Evolutionary conservation across 2,113 vertebrate genomes (phyloP).

Genomic region (Pollachius pollachius): DNA sequence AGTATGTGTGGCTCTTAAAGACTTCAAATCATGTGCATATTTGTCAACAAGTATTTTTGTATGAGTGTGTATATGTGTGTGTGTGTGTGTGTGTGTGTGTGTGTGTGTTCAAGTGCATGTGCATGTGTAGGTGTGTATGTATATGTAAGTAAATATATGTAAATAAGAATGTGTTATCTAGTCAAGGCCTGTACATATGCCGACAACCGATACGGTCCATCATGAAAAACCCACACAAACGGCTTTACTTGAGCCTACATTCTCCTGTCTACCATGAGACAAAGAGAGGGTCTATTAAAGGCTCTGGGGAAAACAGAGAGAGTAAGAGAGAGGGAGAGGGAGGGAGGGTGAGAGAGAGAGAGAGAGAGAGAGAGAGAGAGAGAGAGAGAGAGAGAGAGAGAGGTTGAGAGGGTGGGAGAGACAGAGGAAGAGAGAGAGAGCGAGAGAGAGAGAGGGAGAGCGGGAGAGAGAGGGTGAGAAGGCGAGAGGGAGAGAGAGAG

Average conservation of each 20-base stretch:
- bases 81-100: too few relatives aligned
- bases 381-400: too few relatives aligned
- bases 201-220: slow-evolving; percentile 23
- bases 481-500: not conserved
- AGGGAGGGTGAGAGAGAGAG: slow-evolving; percentile 4
- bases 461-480: too few relatives aligned
- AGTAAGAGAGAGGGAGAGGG: not conserved
- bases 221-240: slow-evolving; percentile 46
- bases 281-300: slow-evolving; percentile 23
- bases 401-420: too few relatives aligned
- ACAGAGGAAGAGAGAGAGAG: not conserved
- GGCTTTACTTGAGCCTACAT: slow-evolving; percentile 40
- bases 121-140: too few relatives aligned
- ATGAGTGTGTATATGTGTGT: too few relatives aligned
- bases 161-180: not conserved
- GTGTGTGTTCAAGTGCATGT: not conserved
- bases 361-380: not conserved
- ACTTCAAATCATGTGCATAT: too few relatives aligned
- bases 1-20: too few relatives aligned
- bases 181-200: slow-evolving; percentile 11
- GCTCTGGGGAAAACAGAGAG: not conserved
- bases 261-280: slow-evolving; percentile 50
- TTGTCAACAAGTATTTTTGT: too few relatives aligned
- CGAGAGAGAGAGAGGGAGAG: too few relatives aligned
- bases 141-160: not conserved